Evolutionary conservation across 2,888 invertebrate species (phyloP).

Genomic region (Cephus sareptanus): DNA sequence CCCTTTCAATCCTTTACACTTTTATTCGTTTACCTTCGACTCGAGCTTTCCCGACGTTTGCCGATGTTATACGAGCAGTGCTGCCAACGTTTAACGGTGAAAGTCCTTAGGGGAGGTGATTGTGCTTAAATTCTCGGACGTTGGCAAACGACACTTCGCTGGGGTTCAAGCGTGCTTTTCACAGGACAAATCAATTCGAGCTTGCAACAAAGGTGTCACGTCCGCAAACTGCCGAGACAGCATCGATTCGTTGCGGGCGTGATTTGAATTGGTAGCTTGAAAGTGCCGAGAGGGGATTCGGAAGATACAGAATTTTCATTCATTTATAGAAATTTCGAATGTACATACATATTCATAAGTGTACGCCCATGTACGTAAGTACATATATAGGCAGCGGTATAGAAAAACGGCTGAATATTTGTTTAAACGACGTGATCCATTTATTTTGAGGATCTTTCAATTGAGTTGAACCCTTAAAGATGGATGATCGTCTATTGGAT

Average conservation of each 20-base stretch:
- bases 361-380: not conserved
- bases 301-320: not conserved
- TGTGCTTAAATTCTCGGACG: not conserved
- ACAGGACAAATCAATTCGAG: constrained; percentile 29
- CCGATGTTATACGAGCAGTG: not conserved
- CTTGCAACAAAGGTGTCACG: constrained; percentile 26
- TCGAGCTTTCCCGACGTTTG: not conserved
- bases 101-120: not conserved
- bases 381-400: too few species aligned
- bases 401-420: too few species aligned
- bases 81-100: not conserved
- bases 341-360: not conserved
- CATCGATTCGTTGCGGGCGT: constrained; percentile 15
- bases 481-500: too few species aligned
- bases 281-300: constrained; percentile 6
- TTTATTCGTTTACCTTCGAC: not conserved
- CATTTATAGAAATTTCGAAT: not conserved
- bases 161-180: constrained; percentile 30
- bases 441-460: too few species aligned
- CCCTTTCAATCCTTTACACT: not conserved
- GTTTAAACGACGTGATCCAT: too few species aligned
- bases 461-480: too few species aligned
- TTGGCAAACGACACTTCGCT: constrained; percentile 22
- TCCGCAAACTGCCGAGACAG: constrained; percentile 34
- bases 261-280: constrained; percentile 9